Evolutionary conservation across 2,888 invertebrate genomes (phyloP).

Genomic region (Zygogramma bicolorata): DNA sequence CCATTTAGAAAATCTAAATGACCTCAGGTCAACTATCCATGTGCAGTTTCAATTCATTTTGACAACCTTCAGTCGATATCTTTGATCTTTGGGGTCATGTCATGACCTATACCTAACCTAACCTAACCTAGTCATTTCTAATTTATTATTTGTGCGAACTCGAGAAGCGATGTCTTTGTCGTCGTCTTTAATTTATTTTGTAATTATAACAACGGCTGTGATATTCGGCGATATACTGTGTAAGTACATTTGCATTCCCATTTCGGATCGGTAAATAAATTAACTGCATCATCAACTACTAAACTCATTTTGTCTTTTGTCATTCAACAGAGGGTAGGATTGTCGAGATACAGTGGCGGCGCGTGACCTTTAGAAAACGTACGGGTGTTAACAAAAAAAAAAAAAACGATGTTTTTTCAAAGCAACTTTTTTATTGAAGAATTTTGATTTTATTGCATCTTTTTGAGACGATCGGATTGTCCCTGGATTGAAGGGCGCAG

Average conservation of each 20-base stretch:
- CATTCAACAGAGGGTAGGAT: too few relatives aligned
- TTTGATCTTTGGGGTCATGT: not conserved
- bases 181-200: conserved; percentile 22
- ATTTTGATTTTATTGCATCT: too few relatives aligned
- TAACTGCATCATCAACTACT: too few relatives aligned
- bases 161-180: not conserved
- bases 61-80: not conserved
- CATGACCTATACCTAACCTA: not conserved
- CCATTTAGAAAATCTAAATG: not conserved
- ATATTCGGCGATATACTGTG: conserved; percentile 48
- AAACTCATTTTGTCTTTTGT: too few relatives aligned
- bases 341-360: too few relatives aligned
- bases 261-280: not conserved
- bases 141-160: not conserved
- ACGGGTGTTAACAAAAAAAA: too few relatives aligned
- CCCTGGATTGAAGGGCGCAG: too few relatives aligned
- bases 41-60: not conserved
- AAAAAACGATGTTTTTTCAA: too few relatives aligned
- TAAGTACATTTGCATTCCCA: conserved; percentile 43
- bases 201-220: conserved; percentile 37
- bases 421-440: too few relatives aligned
- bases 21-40: not conserved
- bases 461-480: too few relatives aligned
- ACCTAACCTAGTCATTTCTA: not conserved
- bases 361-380: too few relatives aligned